These are phyloP conservation scores for Glaucopsyche alexis DNA, from an alignment of 2,888 invertebrate species.

Conservation along the genomic window DNA sequence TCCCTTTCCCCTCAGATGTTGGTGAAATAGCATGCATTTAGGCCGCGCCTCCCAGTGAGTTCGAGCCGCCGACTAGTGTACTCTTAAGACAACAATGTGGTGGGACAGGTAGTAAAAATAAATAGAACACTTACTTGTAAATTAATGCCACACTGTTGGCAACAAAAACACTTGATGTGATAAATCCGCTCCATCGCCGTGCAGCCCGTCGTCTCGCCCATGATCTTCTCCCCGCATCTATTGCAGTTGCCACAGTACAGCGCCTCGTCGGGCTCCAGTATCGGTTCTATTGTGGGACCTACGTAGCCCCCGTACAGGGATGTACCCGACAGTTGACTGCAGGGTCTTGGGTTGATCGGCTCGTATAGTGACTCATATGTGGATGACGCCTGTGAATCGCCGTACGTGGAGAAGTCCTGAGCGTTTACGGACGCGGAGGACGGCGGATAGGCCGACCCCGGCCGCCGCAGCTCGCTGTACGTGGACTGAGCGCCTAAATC, in stretches of 20 bases:
- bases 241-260: conserved; percentile 93
- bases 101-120: conserved; percentile 5
- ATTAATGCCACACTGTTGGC: conserved; percentile 93
- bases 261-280: conserved; percentile 84
- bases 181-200: conserved; percentile 99
- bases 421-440: conserved; percentile 73
- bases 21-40: no score
- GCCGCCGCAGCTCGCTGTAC: conserved; percentile 81
- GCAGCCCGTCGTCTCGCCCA: conserved; percentile 97
- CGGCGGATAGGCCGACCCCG: conserved; percentile 79
- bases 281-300: conserved; percentile 89
- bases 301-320: conserved; percentile 81
- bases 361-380: conserved; percentile 84
- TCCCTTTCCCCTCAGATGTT: no score
- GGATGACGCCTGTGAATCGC: conserved; percentile 81
- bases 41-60: no score
- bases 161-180: conserved; percentile 97
- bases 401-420: conserved; percentile 79
- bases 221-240: conserved; percentile 94
- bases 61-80: no score
- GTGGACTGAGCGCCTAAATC: conserved; percentile 80
- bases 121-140: conserved; percentile 77
- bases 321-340: conserved; percentile 81
- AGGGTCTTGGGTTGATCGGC: conserved; percentile 81
- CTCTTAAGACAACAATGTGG: no score